Base-by-base conservation (phyloP, 2,797 vertebrate species). In the Enteromius argenteus region DNA sequence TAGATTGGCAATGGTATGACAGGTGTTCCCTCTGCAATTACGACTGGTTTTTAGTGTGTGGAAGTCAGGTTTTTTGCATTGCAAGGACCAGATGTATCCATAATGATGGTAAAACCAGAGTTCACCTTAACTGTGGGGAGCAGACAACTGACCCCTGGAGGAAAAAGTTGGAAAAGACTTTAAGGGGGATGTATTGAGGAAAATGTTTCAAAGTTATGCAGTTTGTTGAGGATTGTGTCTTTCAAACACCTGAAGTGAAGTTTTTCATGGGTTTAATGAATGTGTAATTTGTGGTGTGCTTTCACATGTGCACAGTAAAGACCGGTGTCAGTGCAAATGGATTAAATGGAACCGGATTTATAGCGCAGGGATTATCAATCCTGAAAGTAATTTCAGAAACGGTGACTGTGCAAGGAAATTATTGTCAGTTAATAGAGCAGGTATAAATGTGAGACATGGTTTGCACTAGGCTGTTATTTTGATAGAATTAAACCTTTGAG, bases 1-100 rank as follows among this genome's bases (percentile, higher is more conserved):
- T 64, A 56, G 76, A 68, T 84, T 87, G 46, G 23, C 64, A 53
- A 11, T 72, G 67, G 60, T 87, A 60, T 85, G 79, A 88, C 79
- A 87, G 87, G 84, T 89, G 56, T 64, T 71, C 64, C 84, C 62
- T 89, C 86, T 71, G 42, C 67, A 79, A 79, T 84, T 84, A 71
- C 5, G 6, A 60, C 62, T 27, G 21, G 14, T 58, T 58, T 58
- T 78, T 44, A 69, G 23, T 44, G 64, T 69, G 75, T 71, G 64
- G 56, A 19, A 13, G 49, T 37, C 49, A 75, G 30, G 5, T 74
- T 75, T 75, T 37, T 21, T 14, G 13, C 49, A n/a, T 21, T n/a
- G 19, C 35, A 53, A 37, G 49, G 72, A 56, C 74, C 35, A 27
- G 19, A 27, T 51, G 27, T 32, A 21, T 17, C 4, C 46, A 32